phyloP scores from a whole-genome alignment of 1,140 invertebrate genomes.

The Lycorma delicatula region DNA sequence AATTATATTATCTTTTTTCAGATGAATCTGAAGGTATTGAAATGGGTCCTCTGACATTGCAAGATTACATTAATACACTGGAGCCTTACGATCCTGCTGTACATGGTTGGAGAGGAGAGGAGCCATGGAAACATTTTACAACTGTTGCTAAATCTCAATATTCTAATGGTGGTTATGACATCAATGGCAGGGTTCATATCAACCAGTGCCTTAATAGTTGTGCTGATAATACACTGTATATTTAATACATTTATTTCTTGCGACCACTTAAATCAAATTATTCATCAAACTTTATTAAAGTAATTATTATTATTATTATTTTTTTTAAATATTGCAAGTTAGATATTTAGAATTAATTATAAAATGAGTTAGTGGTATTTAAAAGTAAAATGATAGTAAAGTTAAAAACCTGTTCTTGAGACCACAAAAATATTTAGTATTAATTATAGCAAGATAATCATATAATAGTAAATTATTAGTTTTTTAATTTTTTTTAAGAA shows the following conservation, averaged over 20 bases:
- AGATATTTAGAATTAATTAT: not conserved
- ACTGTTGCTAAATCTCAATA: not conserved
- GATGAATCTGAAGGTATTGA: constrained; percentile 11
- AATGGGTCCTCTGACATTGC: constrained; percentile 25
- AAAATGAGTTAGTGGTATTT: not conserved
- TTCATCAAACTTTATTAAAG: not conserved
- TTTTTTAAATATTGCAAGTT: not conserved
- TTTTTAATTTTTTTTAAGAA: too few species aligned
- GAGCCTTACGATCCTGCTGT: constrained; percentile 28
- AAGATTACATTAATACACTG: constrained; percentile 27
- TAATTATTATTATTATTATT: not conserved
- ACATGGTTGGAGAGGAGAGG: constrained; percentile 29
- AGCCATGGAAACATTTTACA: constrained; percentile 15
- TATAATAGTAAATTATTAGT: too few species aligned
- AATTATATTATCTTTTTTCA: too few species aligned
- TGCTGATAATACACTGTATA: not conserved
- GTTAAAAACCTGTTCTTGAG: too few species aligned
- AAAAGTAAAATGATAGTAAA: not conserved
- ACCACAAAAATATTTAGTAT: too few species aligned
- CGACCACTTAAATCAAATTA: not conserved
- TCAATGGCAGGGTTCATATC: not conserved
- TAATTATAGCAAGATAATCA: too few species aligned
- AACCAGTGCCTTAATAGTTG: not conserved
- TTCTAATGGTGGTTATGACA: not conserved
- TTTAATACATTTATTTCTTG: not conserved